Evolutionary conservation across 2,113 vertebrate species (phyloP).

Genomic region (Gymnobelideus leadbeateri): DNA sequence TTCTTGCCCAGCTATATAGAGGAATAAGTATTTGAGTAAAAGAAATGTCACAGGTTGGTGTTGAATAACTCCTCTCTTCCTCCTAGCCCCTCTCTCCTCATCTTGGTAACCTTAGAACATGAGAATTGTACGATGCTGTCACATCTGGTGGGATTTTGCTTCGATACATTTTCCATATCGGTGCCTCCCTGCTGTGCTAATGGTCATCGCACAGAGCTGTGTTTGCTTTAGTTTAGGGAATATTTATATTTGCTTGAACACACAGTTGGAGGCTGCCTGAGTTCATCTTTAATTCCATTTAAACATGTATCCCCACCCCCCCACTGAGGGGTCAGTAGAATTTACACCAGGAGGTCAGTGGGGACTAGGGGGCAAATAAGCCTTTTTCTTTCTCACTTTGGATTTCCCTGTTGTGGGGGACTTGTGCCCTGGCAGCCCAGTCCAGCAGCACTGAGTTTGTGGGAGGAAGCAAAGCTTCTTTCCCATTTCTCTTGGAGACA

Average conservation of each 20-base stretch:
- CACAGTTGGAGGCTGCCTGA: conserved; percentile 52
- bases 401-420: conserved; percentile 9
- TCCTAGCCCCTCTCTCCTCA: not conserved
- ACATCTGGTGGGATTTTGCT: conserved; percentile 10
- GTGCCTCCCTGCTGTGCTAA: conserved; percentile 9
- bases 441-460: conserved; percentile 12
- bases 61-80: not conserved
- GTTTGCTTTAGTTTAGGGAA: conserved; percentile 1
- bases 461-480: not conserved
- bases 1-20: conserved; percentile 22
- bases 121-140: not conserved
- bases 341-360: not conserved
- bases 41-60: conserved; percentile 36
- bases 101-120: conserved; percentile 12
- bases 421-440: conserved; percentile 34
- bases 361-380: not conserved
- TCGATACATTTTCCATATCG: conserved; percentile 14
- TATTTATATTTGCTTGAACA: conserved; percentile 56
- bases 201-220: conserved; percentile 12
- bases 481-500: conserved; percentile 22
- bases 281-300: conserved; percentile 47
- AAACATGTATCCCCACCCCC: conserved; percentile 37
- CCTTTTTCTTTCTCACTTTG: not conserved
- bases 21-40: conserved; percentile 55
- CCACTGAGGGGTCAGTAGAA: not conserved